Base-by-base conservation (phyloP, 2,113 vertebrate genomes). In the Tylochromis polylepis region DNA sequence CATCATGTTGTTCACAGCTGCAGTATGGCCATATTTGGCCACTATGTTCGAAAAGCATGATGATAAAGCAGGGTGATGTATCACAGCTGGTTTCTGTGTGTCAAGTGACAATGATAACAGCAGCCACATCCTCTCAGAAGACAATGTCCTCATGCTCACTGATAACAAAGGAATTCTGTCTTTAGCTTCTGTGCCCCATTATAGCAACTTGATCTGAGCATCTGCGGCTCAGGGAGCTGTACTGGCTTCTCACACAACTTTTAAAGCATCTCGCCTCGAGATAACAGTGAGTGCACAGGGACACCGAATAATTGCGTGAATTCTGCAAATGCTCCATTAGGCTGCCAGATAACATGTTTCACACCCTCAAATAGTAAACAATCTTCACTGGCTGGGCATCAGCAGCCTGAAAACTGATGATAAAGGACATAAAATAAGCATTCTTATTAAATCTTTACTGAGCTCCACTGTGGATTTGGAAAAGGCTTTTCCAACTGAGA, bases 91-190 rank as follows among this genome's bases (percentile, higher is more conserved):
- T 89, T 79, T 84, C 83, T 92, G 86, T 92, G 91, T 92, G 90
- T 95, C 94, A 94, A 93, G 87, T 94, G 93, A 93, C 92, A 87
- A 53, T 86, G 94, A 94, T 94, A 94, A 91, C 82, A 57, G 88
- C 87, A 53, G 88, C 91, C 92, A 83, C 93, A 93, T 91, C 92
- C 93, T 94, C 94, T 93, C 91, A 14, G 82, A 93, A 93, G 93
- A 93, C 92, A 80, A n/a, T 79, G 93, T 90, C 92, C 91, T 81
- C 72, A 3, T 65, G 16, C 87, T 87, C 59, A 49, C 55, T 88
- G 94, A 95, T 93, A 94, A 93, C 91, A 81, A 79, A 72, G 53
- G 34, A 62, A 84, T 80, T 87, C 49, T 56, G 81, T 67, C 84
- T 89, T 36, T 51, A 38, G 84, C 84, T 79, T 36, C 56, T 83